Conservation (phyloP, 2,797 vertebrate species). For the Notolepis coatsorum region DNA sequence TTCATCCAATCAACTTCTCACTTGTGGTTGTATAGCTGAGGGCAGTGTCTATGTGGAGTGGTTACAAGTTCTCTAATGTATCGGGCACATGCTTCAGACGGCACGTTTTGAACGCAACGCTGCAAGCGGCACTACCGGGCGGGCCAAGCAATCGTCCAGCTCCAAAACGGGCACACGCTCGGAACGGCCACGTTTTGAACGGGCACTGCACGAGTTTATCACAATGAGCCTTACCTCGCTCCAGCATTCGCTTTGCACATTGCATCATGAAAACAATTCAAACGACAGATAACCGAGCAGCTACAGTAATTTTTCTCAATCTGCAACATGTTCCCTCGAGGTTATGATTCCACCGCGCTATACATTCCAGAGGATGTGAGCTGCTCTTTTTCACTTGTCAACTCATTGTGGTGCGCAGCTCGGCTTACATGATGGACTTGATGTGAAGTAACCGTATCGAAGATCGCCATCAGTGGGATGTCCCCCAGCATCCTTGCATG, state of each 20-base stretch:
- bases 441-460: constrained; percentile 9
- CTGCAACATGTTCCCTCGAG: constrained; percentile 18
- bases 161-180: too few species aligned
- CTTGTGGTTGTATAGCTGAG: too few species aligned
- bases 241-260: constrained; percentile 21
- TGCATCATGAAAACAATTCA: constrained; percentile 22
- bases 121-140: too few species aligned
- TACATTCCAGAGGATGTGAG: constrained; percentile 43
- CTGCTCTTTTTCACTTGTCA: constrained; percentile 25
- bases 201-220: too few species aligned
- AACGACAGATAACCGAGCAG: constrained; percentile 30
- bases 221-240: constrained; percentile 59
- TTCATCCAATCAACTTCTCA: too few species aligned
- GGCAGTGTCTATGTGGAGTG: too few species aligned
- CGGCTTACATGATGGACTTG: constrained; percentile 11
- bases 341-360: background rate
- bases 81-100: too few species aligned
- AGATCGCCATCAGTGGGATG: constrained; percentile 17
- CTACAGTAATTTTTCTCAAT: constrained; percentile 33
- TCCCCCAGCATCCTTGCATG: constrained; percentile 2
- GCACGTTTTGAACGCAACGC: too few species aligned
- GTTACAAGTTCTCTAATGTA: too few species aligned
- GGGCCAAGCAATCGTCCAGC: too few species aligned
- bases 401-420: too few species aligned
- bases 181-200: too few species aligned